These are phyloP conservation scores for Drosophila carrolli DNA, from an alignment of 1,140 invertebrate species.

Conservation along the genomic window DNA sequence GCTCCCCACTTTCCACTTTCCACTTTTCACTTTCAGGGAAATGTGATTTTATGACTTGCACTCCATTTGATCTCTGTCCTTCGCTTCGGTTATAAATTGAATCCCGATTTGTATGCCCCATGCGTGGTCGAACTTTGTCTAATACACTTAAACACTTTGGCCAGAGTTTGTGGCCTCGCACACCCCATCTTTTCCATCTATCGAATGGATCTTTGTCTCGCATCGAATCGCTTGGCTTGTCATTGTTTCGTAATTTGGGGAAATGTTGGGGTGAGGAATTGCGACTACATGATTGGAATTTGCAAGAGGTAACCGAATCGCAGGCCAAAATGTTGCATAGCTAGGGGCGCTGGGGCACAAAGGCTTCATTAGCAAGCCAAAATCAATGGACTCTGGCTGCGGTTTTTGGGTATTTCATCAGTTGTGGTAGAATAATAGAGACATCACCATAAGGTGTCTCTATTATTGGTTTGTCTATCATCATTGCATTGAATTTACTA, in stretches of 20 bases:
- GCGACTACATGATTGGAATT: conserved; percentile 64
- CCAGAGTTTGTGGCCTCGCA: conserved; percentile 12
- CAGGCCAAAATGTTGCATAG: conserved; percentile 44
- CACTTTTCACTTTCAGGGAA: conserved; percentile 7
- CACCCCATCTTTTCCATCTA: not conserved
- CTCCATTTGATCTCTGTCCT: conserved; percentile 7
- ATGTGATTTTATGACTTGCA: conserved; percentile 63
- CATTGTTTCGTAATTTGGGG: conserved; percentile 47
- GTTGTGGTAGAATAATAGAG: not conserved
- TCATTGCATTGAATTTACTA: too few relatives aligned
- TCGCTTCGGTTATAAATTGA: conserved; percentile 55
- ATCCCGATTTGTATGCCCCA: conserved; percentile 65
- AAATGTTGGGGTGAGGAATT: not conserved
- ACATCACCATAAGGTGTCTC: not conserved
- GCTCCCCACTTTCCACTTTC: not conserved
- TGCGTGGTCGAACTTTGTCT: conserved; percentile 37
- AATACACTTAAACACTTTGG: conserved; percentile 66
- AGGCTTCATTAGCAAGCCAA: conserved; percentile 48
- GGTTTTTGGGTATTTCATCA: not conserved
- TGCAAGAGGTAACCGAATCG: conserved; percentile 10
- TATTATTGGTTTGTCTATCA: too few relatives aligned
- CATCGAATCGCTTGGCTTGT: conserved; percentile 26
- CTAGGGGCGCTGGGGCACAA: conserved; percentile 22
- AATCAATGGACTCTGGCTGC: conserved; percentile 6
- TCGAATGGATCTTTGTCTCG: conserved; percentile 21